Conservation (phyloP, 1,140 invertebrate species). For the Pinna nobilis region DNA sequence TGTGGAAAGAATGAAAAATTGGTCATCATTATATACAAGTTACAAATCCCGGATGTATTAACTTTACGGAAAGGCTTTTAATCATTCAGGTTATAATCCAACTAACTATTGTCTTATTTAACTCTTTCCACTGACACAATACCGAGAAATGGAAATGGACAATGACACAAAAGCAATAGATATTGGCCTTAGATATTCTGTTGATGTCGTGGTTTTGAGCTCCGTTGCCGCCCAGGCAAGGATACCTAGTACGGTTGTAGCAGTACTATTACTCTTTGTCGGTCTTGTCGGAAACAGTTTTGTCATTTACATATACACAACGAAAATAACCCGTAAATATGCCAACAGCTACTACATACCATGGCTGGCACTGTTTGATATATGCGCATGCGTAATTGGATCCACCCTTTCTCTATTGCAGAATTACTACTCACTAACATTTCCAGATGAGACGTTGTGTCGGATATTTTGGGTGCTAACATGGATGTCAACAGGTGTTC, state of each 20-base stretch:
- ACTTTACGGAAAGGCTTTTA: too few relatives aligned
- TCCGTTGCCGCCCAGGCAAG: neutral
- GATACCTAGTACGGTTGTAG: neutral
- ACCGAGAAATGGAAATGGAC: too few relatives aligned
- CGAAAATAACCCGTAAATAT: too few relatives aligned
- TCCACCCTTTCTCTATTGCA: neutral
- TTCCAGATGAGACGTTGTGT: neutral
- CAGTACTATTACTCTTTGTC: neutral
- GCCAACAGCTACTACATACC: neutral
- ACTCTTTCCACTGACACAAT: neutral
- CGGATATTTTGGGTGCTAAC: neutral
- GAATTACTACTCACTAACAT: neutral
- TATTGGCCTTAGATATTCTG: neutral
- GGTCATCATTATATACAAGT: too few relatives aligned
- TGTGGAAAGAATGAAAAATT: too few relatives aligned
- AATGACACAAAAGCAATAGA: too few relatives aligned
- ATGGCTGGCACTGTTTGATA: constrained; percentile 3
- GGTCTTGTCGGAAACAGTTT: neutral
- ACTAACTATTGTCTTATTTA: neutral
- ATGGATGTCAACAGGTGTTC: neutral
- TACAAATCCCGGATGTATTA: too few relatives aligned
- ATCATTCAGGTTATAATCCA: neutral
- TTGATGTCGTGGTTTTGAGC: neutral
- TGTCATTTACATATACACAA: constrained; percentile 1
- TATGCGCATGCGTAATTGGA: neutral